Evolutionary conservation across 2,113 vertebrate species (phyloP), one percentile per base, ranked within the genome.

Genomic region (Leptodactylus fuscus): DNA sequence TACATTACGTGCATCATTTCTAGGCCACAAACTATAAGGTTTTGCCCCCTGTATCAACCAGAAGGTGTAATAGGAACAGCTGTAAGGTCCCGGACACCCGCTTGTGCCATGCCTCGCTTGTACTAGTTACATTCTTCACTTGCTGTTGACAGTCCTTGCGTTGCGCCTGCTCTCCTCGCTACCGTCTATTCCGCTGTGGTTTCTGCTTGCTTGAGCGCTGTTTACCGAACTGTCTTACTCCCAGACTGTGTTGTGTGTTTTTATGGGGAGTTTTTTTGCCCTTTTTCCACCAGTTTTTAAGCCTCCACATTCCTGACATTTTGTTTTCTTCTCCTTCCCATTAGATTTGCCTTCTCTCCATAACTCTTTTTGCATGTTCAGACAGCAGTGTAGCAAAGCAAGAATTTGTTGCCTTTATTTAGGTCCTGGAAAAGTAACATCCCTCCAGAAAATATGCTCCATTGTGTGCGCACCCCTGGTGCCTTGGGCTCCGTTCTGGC

Each of bases 311-410:
- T 81, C 60, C 80, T 36, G 80, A 36, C 80, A 36, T 81, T 16
- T 48, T 69, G 58, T 48, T 32, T 32, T 81, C 18, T 69, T 81
- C 51, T 49, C 41, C 41, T 49, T 48, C 18, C 32, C 60, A 51
- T 81, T 46, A 69, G 44, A 48, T 44, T 46, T 81, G 24, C 15
- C 60, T 62, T 62, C 2, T 32, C 29, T 32, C 32, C 27, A 18
- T 81, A 51, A 69, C 34, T 67, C 49, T 46, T 20, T 34, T 15
- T 65, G 58, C 82, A 49, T 84, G 82, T 77, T 76, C 55, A 77
- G 82, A 84, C 82, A 77, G 44, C 53, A 48, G 65, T 15, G 27
- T 38, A 60, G 49, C 27, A 65, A 58, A 60, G 70, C 49, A 29
- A 67, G 16, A 32, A 46, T 20, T 67, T 29, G 44, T n/a, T 69